A percentile compares a stretch with the other conserved stretches of the same genome.
Conservation (phyloP, 1,140 invertebrate species). For the Hyles euphorbiae region DNA sequence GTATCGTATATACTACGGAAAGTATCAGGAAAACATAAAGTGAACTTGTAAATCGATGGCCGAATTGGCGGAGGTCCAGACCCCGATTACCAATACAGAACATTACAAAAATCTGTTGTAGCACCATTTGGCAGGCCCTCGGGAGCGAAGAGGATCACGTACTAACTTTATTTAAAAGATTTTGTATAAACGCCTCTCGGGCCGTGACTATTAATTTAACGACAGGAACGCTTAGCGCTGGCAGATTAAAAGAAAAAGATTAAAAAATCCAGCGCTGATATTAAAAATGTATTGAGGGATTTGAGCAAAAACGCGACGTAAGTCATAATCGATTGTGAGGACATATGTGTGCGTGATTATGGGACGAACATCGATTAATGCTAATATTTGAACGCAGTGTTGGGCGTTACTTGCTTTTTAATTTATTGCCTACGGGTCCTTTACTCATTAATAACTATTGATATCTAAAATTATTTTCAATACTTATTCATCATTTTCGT, state of each 20-base stretch:
- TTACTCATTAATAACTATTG: too few relatives aligned
- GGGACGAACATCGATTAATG: too few relatives aligned
- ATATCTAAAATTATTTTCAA: too few relatives aligned
- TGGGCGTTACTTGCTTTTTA: too few relatives aligned
- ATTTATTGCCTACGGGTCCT: too few relatives aligned
- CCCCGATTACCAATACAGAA: slow-evolving; percentile 64
- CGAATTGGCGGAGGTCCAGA: slow-evolving; percentile 60
- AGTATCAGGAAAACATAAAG: slow-evolving; percentile 52
- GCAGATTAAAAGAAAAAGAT: slow-evolving; percentile 28
- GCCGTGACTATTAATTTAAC: slow-evolving; percentile 58
- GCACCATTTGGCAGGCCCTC: slow-evolving; percentile 53
- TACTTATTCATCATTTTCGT: too few relatives aligned
- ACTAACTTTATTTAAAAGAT: slow-evolving; percentile 62
- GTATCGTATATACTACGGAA: slow-evolving; percentile 36
- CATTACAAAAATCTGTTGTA: slow-evolving; percentile 71
- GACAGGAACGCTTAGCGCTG: slow-evolving; percentile 39
- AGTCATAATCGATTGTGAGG: too few relatives aligned
- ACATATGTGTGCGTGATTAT: too few relatives aligned
- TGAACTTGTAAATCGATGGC: slow-evolving; percentile 65
- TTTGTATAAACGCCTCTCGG: slow-evolving; percentile 48
- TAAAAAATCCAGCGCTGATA: slow-evolving; percentile 8
- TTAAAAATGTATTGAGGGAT: slow-evolving; percentile 1
- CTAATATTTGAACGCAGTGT: too few relatives aligned
- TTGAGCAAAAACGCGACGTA: background rate
- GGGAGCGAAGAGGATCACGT: slow-evolving; percentile 44